These are phyloP conservation scores for Salvelinus namaycush DNA, from an alignment of 2,113 vertebrate genomes.

Conservation along the genomic window DNA sequence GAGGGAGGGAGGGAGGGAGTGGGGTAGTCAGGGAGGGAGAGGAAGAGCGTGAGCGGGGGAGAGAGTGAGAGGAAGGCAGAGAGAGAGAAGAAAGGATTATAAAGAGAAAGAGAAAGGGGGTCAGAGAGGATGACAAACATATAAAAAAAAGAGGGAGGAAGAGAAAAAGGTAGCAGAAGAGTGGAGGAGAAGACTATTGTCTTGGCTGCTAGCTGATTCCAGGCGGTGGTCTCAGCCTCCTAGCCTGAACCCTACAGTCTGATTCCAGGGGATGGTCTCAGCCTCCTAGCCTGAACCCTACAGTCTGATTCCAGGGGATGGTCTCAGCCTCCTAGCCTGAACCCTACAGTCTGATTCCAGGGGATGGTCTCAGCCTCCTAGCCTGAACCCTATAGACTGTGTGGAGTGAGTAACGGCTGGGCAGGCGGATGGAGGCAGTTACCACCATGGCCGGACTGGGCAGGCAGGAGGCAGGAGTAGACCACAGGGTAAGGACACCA, in stretches of 20 bases:
- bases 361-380: conserved; percentile 27
- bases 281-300: too few species aligned
- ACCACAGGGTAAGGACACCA: conserved; percentile 64
- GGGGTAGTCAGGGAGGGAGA: background rate
- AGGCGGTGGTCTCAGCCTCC: too few species aligned
- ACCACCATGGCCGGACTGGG: conserved; percentile 44
- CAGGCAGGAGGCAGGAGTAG: conserved; percentile 33
- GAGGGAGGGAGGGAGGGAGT: conserved; percentile 33
- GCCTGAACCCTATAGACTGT: conserved; percentile 38
- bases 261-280: too few species aligned
- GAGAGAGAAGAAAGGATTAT: background rate
- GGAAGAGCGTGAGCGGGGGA: background rate
- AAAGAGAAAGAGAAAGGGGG: background rate
- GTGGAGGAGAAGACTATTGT: conserved; percentile 59
- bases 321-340: too few species aligned
- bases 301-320: too few species aligned
- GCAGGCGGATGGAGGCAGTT: conserved; percentile 43
- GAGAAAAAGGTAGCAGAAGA: conserved; percentile 36
- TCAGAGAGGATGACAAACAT: background rate
- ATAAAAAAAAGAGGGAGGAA: conserved; percentile 18
- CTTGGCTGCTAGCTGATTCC: conserved; percentile 33
- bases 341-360: too few species aligned
- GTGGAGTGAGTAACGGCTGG: conserved; percentile 10
- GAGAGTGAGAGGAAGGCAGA: too few species aligned
- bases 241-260: too few species aligned